Conservation (phyloP, 1,140 invertebrate species). For the Conopomorpha cramerella region DNA sequence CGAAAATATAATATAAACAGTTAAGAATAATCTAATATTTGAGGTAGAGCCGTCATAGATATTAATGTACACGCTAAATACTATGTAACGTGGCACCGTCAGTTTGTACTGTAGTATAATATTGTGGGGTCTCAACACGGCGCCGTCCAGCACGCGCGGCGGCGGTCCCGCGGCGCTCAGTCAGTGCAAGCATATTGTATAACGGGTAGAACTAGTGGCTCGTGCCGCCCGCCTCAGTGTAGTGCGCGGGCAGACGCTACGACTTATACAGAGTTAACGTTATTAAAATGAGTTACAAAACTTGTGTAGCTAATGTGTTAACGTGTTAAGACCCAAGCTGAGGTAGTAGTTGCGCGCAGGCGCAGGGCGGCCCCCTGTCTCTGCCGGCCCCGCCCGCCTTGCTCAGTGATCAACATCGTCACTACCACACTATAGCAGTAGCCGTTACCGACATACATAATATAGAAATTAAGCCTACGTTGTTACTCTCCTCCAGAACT, state of each 20-base stretch:
- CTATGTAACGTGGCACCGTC: conserved; percentile 9
- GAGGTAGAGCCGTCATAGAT: conserved; percentile 54
- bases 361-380: not conserved
- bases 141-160: conserved; percentile 8
- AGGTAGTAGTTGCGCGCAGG: not conserved
- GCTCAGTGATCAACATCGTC: conserved; percentile 53
- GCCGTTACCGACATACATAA: conserved; percentile 41
- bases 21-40: conserved; percentile 32
- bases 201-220: too few relatives aligned
- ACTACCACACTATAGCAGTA: conserved; percentile 48
- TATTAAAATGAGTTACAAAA: too few relatives aligned
- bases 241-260: too few relatives aligned
- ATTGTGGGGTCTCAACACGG: too few relatives aligned
- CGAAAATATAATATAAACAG: conserved; percentile 52
- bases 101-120: conserved; percentile 14
- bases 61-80: conserved; percentile 15
- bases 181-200: too few relatives aligned
- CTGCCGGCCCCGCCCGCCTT: not conserved
- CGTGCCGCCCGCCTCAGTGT: too few relatives aligned
- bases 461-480: conserved; percentile 55
- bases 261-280: too few relatives aligned
- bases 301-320: too few relatives aligned
- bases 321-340: too few relatives aligned
- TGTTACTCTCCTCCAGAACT: conserved; percentile 59
- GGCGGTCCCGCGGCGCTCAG: conserved; percentile 7